phyloP scores from a whole-genome alignment of 2,888 invertebrate species.

The Drosophila mulleri region DNA sequence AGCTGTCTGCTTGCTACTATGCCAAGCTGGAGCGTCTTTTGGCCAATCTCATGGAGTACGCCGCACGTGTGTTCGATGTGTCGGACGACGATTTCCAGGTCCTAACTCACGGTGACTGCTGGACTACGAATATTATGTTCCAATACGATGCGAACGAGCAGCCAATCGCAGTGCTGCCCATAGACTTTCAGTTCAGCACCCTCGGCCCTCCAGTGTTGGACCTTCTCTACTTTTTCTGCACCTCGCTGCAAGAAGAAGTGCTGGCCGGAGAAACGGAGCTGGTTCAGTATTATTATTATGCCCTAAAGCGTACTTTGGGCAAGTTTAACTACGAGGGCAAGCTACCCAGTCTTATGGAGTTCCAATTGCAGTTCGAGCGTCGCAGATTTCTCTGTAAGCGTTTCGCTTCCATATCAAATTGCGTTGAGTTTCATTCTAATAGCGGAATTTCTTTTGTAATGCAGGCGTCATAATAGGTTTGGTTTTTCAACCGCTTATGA shows the following conservation, averaged over 20 bases:
- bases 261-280: constrained; percentile 66
- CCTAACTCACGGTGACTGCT: constrained; percentile 79
- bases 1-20: constrained; percentile 53
- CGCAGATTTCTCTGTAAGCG: constrained; percentile 56
- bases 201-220: constrained; percentile 74
- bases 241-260: constrained; percentile 70
- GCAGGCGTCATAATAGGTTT: constrained; percentile 75
- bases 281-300: constrained; percentile 73
- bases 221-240: constrained; percentile 79
- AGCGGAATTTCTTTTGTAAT: background rate
- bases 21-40: constrained; percentile 59
- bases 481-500: constrained; percentile 78
- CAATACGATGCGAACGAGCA: constrained; percentile 53
- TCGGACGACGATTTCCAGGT: constrained; percentile 60
- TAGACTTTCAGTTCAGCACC: constrained; percentile 79
- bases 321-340: constrained; percentile 40
- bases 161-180: constrained; percentile 64
- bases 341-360: constrained; percentile 67
- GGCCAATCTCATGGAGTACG: constrained; percentile 72
- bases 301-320: constrained; percentile 47
- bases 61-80: constrained; percentile 59
- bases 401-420: accelerated
- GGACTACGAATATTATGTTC: constrained; percentile 80
- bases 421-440: background rate
- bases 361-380: constrained; percentile 57